Conservation (phyloP, 2,888 invertebrate genomes). For the Trissolcus japonicus region DNA sequence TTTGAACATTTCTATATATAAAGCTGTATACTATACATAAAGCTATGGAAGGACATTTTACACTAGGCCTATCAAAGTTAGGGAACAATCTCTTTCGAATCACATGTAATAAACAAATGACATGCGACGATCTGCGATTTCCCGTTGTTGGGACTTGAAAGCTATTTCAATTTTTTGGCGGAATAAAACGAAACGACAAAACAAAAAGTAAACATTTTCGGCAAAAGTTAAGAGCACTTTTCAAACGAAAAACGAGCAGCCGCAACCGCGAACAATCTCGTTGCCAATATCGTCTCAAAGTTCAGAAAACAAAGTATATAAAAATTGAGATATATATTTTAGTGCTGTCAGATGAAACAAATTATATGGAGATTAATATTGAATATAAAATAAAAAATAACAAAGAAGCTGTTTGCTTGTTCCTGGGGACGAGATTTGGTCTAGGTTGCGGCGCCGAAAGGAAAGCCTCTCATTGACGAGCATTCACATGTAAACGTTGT, state of each 20-base stretch:
- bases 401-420: not conserved
- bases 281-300: too few species aligned
- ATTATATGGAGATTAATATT: too few species aligned
- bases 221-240: conserved; percentile 29
- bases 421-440: conserved; percentile 10
- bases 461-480: conserved; percentile 30
- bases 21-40: too few species aligned
- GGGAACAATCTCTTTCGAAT: conserved; percentile 14
- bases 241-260: conserved; percentile 13
- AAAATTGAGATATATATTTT: conserved; percentile 3
- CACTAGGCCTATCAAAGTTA: conserved; percentile 10
- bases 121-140: conserved; percentile 25
- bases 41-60: not conserved
- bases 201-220: conserved; percentile 14
- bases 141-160: conserved; percentile 20
- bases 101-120: conserved; percentile 16
- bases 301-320: conserved; percentile 2
- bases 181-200: too few species aligned
- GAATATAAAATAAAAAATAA: conserved; percentile 3
- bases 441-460: conserved; percentile 9
- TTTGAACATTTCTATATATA: not conserved
- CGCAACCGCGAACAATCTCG: not conserved
- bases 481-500: conserved; percentile 54
- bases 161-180: conserved; percentile 20
- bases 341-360: not conserved